A percentile compares a stretch with the other conserved stretches of the same genome.
These are phyloP conservation scores for Papilio xuthus DNA, from an alignment of 1,140 invertebrate genomes.

Conservation along the genomic window DNA sequence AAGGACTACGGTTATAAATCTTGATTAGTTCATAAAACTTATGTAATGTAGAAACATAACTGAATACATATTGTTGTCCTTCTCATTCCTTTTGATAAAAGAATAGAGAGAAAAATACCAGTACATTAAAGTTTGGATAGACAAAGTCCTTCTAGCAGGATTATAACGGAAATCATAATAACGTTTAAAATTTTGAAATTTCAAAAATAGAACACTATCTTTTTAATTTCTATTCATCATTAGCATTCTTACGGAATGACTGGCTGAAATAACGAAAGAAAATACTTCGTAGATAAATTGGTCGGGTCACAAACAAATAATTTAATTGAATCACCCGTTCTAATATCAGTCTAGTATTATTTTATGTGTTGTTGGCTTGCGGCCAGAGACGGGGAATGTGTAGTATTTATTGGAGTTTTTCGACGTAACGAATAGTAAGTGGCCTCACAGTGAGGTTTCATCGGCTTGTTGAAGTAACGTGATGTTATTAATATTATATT, in stretches of 20 bases:
- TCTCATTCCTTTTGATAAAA: not conserved
- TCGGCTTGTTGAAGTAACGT: constrained; percentile 7
- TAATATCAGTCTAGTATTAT: constrained; percentile 35
- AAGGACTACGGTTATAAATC: no score
- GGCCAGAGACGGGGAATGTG: constrained; percentile 24
- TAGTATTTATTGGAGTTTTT: constrained; percentile 34
- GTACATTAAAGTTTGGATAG: not conserved
- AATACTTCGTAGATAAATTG: not conserved
- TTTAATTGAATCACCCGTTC: constrained; percentile 43
- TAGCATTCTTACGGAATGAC: not conserved
- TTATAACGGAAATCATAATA: not conserved
- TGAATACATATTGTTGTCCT: not conserved
- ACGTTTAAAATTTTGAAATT: not conserved
- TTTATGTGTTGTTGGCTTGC: constrained; percentile 22
- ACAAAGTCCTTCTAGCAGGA: not conserved
- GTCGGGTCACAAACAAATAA: constrained; percentile 40
- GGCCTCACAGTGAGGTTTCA: constrained; percentile 30
- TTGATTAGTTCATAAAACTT: no score
- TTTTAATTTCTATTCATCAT: not conserved
- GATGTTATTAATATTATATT: not conserved
- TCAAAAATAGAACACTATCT: not conserved
- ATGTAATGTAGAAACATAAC: no score
- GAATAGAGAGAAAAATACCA: not conserved
- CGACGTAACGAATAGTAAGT: constrained; percentile 21
- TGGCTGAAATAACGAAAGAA: not conserved